phyloP scores from a whole-genome alignment of 2,113 vertebrate species.

The Epinephelus fuscoguttatus region DNA sequence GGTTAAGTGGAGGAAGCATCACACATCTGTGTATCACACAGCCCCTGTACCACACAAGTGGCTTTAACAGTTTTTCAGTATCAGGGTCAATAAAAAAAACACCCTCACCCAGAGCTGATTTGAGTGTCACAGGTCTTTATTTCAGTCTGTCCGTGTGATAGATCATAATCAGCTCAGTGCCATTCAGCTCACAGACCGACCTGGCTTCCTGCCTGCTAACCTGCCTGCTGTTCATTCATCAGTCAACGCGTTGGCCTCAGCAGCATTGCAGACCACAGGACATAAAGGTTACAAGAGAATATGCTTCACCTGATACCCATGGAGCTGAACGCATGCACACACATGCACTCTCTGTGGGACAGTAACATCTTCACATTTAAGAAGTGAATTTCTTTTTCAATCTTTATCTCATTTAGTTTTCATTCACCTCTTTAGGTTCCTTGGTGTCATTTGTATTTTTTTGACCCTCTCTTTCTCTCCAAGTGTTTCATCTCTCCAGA shows the following conservation, averaged over 20 bases:
- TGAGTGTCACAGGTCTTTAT: slow-evolving; percentile 32
- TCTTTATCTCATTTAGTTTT: not conserved
- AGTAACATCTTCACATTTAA: not conserved
- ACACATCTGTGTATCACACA: not conserved
- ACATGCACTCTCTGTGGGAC: slow-evolving; percentile 3
- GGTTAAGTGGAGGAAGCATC: not conserved
- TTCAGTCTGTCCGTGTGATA: slow-evolving; percentile 7
- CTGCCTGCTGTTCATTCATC: slow-evolving; percentile 35
- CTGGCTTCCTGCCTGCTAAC: slow-evolving; percentile 24
- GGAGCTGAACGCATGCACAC: not conserved
- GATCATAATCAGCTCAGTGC: slow-evolving; percentile 26
- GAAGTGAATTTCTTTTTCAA: not conserved
- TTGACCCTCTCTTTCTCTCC: not conserved
- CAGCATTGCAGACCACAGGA: not conserved
- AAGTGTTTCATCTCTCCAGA: not conserved
- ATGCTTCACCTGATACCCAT: slow-evolving; percentile 1
- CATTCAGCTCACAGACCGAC: slow-evolving; percentile 43
- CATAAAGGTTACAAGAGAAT: slow-evolving; percentile 30
- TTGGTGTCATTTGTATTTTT: not conserved
- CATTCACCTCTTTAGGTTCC: not conserved
- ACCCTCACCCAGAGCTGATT: not conserved
- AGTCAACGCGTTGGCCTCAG: slow-evolving; percentile 25
- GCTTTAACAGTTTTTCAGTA: slow-evolving; percentile 2
- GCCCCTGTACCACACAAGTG: not conserved
- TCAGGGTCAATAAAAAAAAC: not conserved